A percentile compares a stretch with the other conserved stretches of the same genome.
Conservation (phyloP, 2,888 invertebrate genomes). For the Pristionchus entomophagus region DNA sequence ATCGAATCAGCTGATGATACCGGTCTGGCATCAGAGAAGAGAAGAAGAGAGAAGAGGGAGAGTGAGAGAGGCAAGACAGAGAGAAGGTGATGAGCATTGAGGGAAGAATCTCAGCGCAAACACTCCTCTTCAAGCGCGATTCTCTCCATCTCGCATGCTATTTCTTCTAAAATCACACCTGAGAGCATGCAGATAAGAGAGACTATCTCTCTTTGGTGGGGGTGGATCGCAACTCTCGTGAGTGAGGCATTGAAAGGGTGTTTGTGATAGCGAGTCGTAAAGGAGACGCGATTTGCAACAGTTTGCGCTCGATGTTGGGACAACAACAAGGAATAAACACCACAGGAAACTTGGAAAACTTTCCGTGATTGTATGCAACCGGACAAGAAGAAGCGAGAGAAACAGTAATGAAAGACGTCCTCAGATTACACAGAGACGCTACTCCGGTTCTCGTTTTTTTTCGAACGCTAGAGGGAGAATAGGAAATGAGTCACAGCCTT, state of each 20-base stretch:
- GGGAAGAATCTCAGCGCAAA: constrained; percentile 3
- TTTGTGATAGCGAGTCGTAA: constrained; percentile 28
- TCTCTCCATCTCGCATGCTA: no score
- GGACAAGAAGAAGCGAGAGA: neutral
- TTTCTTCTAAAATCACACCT: no score
- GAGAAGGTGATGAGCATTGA: constrained; percentile 9
- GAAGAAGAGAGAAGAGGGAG: neutral
- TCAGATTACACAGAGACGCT: neutral
- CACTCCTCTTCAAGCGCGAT: neutral
- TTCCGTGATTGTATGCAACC: neutral
- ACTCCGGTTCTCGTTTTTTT: constrained; percentile 11
- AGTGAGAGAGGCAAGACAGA: neutral
- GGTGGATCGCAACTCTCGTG: constrained; percentile 5
- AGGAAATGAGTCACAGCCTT: neutral
- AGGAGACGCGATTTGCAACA: constrained; percentile 7
- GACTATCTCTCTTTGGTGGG: neutral
- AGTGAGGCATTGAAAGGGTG: constrained; percentile 16
- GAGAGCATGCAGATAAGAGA: no score
- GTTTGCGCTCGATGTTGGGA: neutral
- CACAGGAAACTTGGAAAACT: neutral
- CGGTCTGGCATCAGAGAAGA: constrained; percentile 2
- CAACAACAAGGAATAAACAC: neutral
- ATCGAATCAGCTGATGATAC: constrained; percentile 24
- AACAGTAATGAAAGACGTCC: neutral
- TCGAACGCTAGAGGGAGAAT: neutral